Base-by-base conservation (phyloP, 1,140 invertebrate genomes). In the Trichonephila inaurata region DNA sequence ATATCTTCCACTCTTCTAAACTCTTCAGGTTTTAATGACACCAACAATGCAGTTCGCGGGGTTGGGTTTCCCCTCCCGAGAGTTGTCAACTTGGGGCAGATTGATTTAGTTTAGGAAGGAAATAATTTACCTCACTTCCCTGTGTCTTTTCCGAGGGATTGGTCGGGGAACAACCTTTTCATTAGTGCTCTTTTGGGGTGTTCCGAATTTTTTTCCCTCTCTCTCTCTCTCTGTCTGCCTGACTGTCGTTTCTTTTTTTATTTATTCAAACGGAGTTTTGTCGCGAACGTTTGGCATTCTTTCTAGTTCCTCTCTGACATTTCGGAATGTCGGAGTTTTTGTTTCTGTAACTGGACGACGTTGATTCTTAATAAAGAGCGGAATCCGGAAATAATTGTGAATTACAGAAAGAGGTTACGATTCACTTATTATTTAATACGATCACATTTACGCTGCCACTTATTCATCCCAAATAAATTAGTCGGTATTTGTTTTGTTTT, bases 1-100 rank as follows among this genome's bases (percentile, higher is more conserved):
- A 92, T 92, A 92, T 92, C 90, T 92, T 92, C 90, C 66, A 81
- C 90, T 85, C 90, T 58, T 92, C 90, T 85, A 92, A 92, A 92
- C 90, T 92, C 90, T 92, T 92, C 90, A 92, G 85, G 90, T 92
- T 92, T 92, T 92, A 92, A 92, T 92, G 90, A 92, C 90, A 85
- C 90, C 90, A 92, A 92, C 90, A 92, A 92, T 92, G 90, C 90
- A 64, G 89, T 81, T 81, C 58, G n/a, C 12, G 72, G 90, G 72
- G 72, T 64, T 61, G 90, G 40, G 77, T 92, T 81, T 85, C 90
- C 60, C 66, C 89, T 51, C 90, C 62, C 10, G 90, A 69, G 90
- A 85, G 77, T 85, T 83, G 77, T 85, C 77, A 92, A 83, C 61
- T 85, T 24, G 82, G 90, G 90, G 60, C 33, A 92, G 90, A 92